Percentiles rank a stretch among this genome's conserved stretches.
These are phyloP conservation scores for Malaclemys terrapin DNA, from an alignment of 2,113 vertebrate species.

Conservation along the genomic window DNA sequence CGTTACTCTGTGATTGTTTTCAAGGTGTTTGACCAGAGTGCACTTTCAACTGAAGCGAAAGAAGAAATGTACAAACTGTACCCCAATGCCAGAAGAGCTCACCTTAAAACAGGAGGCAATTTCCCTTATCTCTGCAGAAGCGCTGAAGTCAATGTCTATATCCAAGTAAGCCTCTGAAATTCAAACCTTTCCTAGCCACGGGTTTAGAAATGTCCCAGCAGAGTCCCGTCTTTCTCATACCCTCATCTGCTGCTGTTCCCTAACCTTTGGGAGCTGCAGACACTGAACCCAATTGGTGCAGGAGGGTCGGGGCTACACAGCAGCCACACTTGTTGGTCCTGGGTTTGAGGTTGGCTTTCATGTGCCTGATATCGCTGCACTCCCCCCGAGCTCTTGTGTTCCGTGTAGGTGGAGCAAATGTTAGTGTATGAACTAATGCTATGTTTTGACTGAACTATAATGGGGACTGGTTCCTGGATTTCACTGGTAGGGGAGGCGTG, in stretches of 20 bases:
- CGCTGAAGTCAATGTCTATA: conserved; percentile 96
- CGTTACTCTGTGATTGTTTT: background rate
- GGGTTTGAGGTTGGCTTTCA: background rate
- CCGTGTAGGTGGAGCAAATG: background rate
- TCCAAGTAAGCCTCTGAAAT: conserved; percentile 84
- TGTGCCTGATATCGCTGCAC: background rate
- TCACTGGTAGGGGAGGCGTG: background rate
- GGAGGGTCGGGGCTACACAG: background rate
- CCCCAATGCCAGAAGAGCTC: conserved; percentile 94
- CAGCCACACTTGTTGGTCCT: rapidly evolving
- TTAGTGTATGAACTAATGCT: background rate
- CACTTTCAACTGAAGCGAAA: conserved; percentile 94
- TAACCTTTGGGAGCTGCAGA: background rate
- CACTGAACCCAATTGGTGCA: background rate
- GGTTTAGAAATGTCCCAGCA: background rate
- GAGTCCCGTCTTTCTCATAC: background rate
- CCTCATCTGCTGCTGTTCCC: background rate
- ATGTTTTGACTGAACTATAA: background rate
- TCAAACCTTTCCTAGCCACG: rapidly evolving
- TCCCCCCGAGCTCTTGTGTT: background rate
- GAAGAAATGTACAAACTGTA: conserved; percentile 99
- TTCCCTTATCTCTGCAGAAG: conserved; percentile 97
- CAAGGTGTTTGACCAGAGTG: conserved; percentile 98
- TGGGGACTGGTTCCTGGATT: background rate
- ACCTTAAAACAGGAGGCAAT: conserved; percentile 98